A percentile compares a stretch with the other conserved stretches of the same genome.
phyloP scores from a whole-genome alignment of 1,140 invertebrate genomes.

The Neelides sp. region DNA sequence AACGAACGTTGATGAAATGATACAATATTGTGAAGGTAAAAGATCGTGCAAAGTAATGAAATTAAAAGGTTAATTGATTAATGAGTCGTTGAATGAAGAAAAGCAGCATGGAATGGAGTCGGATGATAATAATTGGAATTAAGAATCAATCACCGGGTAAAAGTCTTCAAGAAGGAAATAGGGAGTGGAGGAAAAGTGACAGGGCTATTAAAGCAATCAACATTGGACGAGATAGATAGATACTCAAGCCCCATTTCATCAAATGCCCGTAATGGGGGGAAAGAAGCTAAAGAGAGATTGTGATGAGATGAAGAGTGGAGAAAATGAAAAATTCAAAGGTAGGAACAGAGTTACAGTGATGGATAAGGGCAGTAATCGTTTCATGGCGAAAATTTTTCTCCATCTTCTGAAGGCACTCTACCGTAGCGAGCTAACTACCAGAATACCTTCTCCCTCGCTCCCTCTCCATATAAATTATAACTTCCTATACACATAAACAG shows the following conservation, averaged over 20 bases:
- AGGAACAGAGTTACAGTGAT: conserved; percentile 22
- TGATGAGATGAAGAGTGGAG: conserved; percentile 17
- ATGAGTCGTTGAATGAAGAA: too few relatives aligned
- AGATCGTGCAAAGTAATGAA: too few relatives aligned
- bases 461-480: neutral
- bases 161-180: too few relatives aligned
- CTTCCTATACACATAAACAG: neutral
- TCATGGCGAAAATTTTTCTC: conserved; percentile 14
- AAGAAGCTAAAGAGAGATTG: neutral
- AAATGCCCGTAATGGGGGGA: neutral
- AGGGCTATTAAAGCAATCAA: conserved; percentile 25
- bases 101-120: too few relatives aligned
- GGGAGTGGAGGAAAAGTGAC: conserved; percentile 23
- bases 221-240: conserved; percentile 8
- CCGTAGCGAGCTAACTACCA: too few relatives aligned
- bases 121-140: too few relatives aligned
- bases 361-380: conserved; percentile 24
- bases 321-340: conserved; percentile 31
- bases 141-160: conserved; percentile 17
- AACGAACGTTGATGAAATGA: too few relatives aligned
- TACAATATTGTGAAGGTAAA: too few relatives aligned
- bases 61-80: too few relatives aligned
- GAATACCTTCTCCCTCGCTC: too few relatives aligned
- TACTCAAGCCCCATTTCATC: conserved; percentile 23
- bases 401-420: too few relatives aligned